Conservation (phyloP, 2,888 invertebrate species). For the Sisyra nigra region DNA sequence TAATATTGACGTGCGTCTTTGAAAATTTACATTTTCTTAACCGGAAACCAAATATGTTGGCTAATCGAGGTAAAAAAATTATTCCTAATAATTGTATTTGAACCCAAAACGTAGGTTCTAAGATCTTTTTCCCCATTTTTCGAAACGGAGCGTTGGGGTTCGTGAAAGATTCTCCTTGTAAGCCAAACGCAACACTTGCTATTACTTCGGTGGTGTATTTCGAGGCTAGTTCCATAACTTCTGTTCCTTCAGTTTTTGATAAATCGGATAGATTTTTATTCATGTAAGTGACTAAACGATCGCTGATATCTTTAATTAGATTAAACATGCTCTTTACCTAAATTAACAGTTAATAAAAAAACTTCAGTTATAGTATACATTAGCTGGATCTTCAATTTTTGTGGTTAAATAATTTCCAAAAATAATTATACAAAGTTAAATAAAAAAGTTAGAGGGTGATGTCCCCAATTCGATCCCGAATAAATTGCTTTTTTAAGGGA, state of each 20-base stretch:
- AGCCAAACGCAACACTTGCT: conserved; percentile 28
- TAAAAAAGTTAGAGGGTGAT: too few relatives aligned
- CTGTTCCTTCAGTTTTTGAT: conserved; percentile 21
- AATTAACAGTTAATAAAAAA: conserved; percentile 6
- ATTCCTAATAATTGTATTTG: conserved; percentile 14
- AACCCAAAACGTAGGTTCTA: conserved; percentile 16
- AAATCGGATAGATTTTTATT: conserved; percentile 17
- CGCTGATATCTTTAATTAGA: conserved; percentile 27
- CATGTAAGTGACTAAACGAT: conserved; percentile 26
- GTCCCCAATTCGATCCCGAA: too few relatives aligned
- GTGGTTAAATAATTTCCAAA: too few relatives aligned
- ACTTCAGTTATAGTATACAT: not conserved
- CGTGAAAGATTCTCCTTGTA: conserved; percentile 26
- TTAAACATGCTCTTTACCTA: conserved; percentile 31
- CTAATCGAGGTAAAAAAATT: conserved; percentile 18
- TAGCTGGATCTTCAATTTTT: too few relatives aligned
- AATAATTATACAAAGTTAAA: too few relatives aligned
- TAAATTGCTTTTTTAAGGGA: too few relatives aligned
- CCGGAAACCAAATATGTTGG: conserved; percentile 13
- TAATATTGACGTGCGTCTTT: not conserved
- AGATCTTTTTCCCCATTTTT: conserved; percentile 18
- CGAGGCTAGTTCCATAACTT: conserved; percentile 25
- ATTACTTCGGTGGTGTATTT: conserved; percentile 29
- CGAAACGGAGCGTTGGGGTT: conserved; percentile 18
- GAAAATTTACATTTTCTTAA: too few relatives aligned